These are phyloP conservation scores for Berghia stephanieae DNA, from an alignment of 1,140 invertebrate species.

Conservation along the genomic window DNA sequence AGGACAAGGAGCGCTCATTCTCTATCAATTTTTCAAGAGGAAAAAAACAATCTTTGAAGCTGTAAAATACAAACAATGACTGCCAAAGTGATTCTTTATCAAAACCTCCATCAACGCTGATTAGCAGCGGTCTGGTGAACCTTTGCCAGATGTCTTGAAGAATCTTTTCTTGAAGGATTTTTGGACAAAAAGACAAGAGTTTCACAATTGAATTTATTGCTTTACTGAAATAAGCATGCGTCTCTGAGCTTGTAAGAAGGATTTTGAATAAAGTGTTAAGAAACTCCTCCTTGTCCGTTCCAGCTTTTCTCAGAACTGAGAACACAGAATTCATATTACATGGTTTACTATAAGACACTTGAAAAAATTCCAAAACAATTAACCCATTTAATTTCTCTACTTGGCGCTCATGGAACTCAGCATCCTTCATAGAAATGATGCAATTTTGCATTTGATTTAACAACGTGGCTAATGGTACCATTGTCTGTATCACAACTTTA, in stretches of 20 bases:
- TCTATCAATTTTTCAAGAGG: conserved; percentile 2
- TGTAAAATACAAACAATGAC: conserved; percentile 21
- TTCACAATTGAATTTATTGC: neutral
- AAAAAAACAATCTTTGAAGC: conserved; percentile 26
- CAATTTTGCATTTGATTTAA: neutral
- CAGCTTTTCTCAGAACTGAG: neutral
- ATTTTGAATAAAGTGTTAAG: neutral
- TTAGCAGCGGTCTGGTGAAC: neutral
- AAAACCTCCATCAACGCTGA: neutral
- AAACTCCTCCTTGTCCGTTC: neutral
- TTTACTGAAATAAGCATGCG: conserved; percentile 17
- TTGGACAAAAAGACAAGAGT: neutral
- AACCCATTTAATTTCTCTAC: conserved; percentile 8
- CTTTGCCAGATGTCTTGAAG: neutral
- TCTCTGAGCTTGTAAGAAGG: neutral
- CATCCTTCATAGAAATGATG: neutral
- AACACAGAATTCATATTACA: too few species aligned
- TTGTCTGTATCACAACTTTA: neutral
- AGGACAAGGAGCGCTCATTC: neutral
- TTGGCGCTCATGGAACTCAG: neutral
- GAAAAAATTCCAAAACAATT: conserved; percentile 9
- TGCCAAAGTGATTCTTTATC: conserved; percentile 18
- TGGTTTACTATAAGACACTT: too few species aligned
- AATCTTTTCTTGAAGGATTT: neutral
- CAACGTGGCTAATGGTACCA: neutral